Evolutionary conservation across 1,140 invertebrate species (phyloP).

Genomic region (Pseudomyrmex pallidus): DNA sequence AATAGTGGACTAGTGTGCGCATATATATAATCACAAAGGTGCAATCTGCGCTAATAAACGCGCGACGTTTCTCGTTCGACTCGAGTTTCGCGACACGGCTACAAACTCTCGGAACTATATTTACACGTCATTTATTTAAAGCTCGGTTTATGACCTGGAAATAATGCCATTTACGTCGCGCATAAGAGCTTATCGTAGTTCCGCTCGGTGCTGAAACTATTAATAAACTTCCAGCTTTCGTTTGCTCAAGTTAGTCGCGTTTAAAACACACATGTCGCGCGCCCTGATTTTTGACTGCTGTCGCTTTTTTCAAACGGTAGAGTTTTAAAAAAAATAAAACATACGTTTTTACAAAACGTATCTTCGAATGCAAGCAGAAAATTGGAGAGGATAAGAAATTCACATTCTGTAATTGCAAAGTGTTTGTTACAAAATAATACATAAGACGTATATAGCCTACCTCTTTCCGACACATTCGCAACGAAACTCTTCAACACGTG

Average conservation of each 20-base stretch:
- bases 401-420: too few relatives aligned
- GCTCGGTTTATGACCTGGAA: constrained; percentile 4
- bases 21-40: background rate
- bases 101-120: constrained; percentile 21
- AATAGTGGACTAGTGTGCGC: background rate
- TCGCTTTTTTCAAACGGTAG: too few relatives aligned
- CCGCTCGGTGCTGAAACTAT: background rate
- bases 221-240: constrained; percentile 16
- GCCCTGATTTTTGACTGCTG: too few relatives aligned
- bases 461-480: background rate
- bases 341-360: too few relatives aligned
- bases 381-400: too few relatives aligned
- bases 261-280: background rate
- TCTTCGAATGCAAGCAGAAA: too few relatives aligned
- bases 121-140: constrained; percentile 24
- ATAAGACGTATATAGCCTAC: constrained; percentile 1
- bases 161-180: constrained; percentile 14
- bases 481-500: background rate
- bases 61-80: background rate
- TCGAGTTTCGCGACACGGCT: background rate
- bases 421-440: too few relatives aligned
- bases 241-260: background rate
- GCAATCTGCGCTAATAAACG: constrained; percentile 25
- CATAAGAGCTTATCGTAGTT: constrained; percentile 4
- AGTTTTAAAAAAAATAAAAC: too few relatives aligned